Evolutionary conservation across 2,113 vertebrate species (phyloP).

Genomic region (Ptyas mucosa): DNA sequence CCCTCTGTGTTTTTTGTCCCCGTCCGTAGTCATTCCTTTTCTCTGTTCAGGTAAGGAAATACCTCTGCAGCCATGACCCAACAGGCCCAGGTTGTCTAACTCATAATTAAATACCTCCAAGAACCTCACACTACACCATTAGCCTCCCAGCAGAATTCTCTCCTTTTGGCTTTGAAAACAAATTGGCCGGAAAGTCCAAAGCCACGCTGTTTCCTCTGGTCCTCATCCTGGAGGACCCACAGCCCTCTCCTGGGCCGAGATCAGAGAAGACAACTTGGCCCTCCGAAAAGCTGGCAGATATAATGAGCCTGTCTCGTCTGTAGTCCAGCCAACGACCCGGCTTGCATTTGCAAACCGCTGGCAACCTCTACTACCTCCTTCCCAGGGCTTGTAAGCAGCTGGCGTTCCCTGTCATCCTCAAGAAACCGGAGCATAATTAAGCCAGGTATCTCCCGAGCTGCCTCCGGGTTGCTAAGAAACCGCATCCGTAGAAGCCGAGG

Average conservation of each 20-base stretch:
- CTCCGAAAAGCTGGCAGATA: neutral
- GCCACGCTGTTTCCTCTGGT: neutral
- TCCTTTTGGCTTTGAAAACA: neutral
- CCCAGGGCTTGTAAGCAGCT: neutral
- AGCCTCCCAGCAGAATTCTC: neutral
- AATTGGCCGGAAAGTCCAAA: neutral
- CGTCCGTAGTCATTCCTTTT: neutral
- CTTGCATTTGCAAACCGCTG: neutral
- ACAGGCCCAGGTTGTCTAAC: neutral
- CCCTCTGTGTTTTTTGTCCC: neutral
- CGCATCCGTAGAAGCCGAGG: neutral
- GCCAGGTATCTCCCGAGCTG: neutral
- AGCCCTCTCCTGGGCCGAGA: neutral
- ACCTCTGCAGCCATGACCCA: neutral
- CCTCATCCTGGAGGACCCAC: neutral
- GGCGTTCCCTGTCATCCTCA: neutral
- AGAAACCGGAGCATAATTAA: conserved; percentile 14
- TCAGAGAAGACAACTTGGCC: neutral
- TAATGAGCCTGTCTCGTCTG: neutral
- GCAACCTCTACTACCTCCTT: neutral
- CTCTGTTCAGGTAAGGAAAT: neutral
- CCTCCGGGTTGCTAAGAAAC: conserved; percentile 19
- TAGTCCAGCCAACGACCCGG: neutral
- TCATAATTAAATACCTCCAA: neutral
- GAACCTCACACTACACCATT: neutral